Conservation (phyloP, 35 echinoderm and acorn worm species). For the Apostichopus californicus region DNA sequence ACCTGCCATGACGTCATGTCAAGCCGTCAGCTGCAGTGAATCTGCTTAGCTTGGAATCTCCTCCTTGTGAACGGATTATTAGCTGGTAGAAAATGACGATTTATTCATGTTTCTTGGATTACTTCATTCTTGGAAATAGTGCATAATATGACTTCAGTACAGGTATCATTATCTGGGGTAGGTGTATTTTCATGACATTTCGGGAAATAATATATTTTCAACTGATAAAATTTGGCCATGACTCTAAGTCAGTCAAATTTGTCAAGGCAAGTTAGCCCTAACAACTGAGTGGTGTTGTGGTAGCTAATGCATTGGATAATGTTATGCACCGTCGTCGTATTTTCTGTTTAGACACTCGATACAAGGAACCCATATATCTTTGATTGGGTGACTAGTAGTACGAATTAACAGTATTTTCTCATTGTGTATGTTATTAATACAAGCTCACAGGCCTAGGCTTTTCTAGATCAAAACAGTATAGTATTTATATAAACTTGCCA, state of each 20-base stretch:
- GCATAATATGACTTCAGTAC: slow-evolving; percentile 19
- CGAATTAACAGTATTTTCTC: background rate
- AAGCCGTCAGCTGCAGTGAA: slow-evolving; percentile 42
- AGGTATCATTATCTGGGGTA: slow-evolving; percentile 29
- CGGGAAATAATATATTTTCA: slow-evolving; percentile 44
- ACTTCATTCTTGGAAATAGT: slow-evolving; percentile 50
- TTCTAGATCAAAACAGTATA: no score
- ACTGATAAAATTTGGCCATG: slow-evolving; percentile 47
- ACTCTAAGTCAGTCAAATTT: slow-evolving; percentile 16
- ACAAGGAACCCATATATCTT: background rate
- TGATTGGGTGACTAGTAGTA: background rate
- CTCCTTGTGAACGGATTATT: slow-evolving; percentile 24
- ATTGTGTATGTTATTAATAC: background rate
- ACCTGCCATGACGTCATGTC: slow-evolving; percentile 39
- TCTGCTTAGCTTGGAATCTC: slow-evolving; percentile 50
- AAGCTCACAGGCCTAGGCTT: no score
- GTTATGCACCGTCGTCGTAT: slow-evolving; percentile 1
- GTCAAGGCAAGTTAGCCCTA: slow-evolving; percentile 30
- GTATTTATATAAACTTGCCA: no score
- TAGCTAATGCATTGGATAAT: background rate
- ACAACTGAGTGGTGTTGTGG: slow-evolving; percentile 1
- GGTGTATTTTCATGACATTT: slow-evolving; percentile 29
- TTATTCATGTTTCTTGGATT: slow-evolving; percentile 51
- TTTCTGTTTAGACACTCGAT: background rate
- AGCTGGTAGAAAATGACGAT: slow-evolving; percentile 40